Base-by-base conservation (phyloP, 2,797 vertebrate species). In the Smutsia temminckii region DNA sequence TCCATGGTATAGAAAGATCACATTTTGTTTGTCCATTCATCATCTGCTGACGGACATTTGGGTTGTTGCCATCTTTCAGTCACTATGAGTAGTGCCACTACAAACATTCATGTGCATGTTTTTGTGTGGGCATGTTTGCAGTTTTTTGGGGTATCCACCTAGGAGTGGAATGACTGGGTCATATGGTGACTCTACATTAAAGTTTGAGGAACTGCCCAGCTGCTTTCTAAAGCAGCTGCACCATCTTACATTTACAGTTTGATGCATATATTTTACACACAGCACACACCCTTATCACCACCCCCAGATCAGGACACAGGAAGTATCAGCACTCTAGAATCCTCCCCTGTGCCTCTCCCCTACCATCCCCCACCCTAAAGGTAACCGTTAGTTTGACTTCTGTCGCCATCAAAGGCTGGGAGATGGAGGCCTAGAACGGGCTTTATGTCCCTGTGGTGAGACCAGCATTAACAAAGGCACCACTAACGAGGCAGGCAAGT, bases 401-500 rank as follows among this genome's bases (percentile, higher is more conserved):
- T 51, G 63, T 91, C 87, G 32, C 34, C 23, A 1, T 2, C 4
- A 20, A 14, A 7, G 77, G 29, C 71, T 25, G n/a, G 51, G 53
- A 7, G 79, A 51, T 29, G 4, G 40, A 77, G 20, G 55, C n/a
- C 29, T 18, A 53, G 46, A 46, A 14, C 23, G 0, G 29, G 53
- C 49, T 27, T 21, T 2, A 8, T 16, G 46, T 57, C n/a, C 18
- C 69, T 27, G 27, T 13, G 37, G 46, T 25, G 32, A 79, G 53
- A n/a, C 10, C 16, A 18, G 29, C 17, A 1, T 68, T 34, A 57
- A 23, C 80, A 34, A 69, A 51, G 69, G 25, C 59, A 12, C 23
- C 3, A 3, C 0, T 51, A 55, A 37, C 0, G 14, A n/a, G 42
- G 64, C 25, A 20, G 42, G 53, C 8, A 10, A 42, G 6, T 46